Percentiles rank a stretch among this genome's conserved stretches.
These are phyloP conservation scores for Branchipolynoe longqiensis DNA, from an alignment of 2,888 invertebrate genomes.

Conservation along the genomic window DNA sequence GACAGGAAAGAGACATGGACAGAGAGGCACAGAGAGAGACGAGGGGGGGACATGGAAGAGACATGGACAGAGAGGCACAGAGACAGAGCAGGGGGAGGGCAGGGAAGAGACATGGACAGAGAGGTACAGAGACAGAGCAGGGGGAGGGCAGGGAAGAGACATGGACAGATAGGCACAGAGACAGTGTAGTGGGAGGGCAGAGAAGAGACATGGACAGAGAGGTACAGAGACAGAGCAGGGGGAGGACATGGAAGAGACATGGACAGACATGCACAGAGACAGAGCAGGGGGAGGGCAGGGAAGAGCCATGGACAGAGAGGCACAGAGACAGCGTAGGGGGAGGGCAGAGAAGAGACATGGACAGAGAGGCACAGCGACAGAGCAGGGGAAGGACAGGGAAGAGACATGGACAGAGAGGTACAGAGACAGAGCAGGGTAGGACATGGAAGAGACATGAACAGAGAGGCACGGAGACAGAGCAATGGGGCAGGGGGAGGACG, in stretches of 20 bases:
- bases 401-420: too few species aligned
- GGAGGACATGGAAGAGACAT: not conserved
- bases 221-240: not conserved
- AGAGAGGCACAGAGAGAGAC: too few species aligned
- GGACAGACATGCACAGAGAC: not conserved
- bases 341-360: too few species aligned
- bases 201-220: not conserved
- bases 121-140: not conserved
- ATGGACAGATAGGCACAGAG: not conserved
- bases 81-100: not conserved
- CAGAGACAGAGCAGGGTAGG: too few species aligned
- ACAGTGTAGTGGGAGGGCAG: not conserved
- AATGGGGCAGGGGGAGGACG: not conserved
- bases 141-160: not conserved
- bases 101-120: not conserved
- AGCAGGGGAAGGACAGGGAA: too few species aligned
- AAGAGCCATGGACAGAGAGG: conserved; percentile 22
- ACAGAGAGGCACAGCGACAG: too few species aligned
- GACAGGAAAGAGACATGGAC: too few species aligned
- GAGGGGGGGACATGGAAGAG: too few species aligned
- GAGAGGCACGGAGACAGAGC: not conserved
- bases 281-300: not conserved
- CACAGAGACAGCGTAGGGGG: conserved; percentile 17
- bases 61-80: not conserved
- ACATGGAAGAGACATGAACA: too few species aligned